These are phyloP conservation scores for Poeciliopsis retropinna DNA, from an alignment of 2,113 vertebrate species.

Conservation along the genomic window DNA sequence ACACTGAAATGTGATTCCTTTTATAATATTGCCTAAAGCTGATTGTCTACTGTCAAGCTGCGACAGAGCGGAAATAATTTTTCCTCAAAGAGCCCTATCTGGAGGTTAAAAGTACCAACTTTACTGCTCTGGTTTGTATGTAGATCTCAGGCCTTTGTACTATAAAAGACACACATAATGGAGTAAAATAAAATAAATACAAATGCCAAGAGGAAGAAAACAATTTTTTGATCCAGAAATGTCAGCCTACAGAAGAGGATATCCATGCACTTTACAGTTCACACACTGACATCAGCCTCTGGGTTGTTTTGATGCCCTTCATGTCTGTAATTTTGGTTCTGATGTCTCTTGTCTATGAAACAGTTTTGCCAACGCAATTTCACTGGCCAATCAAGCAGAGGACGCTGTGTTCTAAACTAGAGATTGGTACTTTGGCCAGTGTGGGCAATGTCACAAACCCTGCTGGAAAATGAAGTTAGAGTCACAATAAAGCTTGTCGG, in stretches of 20 bases:
- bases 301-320: not conserved
- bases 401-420: not conserved
- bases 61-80: slow-evolving; percentile 25
- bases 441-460: not conserved
- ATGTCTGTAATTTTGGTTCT: not conserved
- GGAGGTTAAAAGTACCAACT: slow-evolving; percentile 11
- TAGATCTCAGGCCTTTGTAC: not conserved
- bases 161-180: not conserved
- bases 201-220: not conserved
- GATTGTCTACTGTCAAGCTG: slow-evolving; percentile 28
- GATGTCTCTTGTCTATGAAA: not conserved
- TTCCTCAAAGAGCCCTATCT: slow-evolving; percentile 8
- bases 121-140: not conserved
- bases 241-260: not conserved
- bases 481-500: not conserved
- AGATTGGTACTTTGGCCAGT: not conserved
- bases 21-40: slow-evolving; percentile 46
- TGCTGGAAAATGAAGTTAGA: not conserved
- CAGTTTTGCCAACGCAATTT: not conserved
- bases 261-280: not conserved
- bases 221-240: not conserved
- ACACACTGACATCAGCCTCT: not conserved
- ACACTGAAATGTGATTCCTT: slow-evolving; percentile 61
- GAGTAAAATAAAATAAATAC: not conserved
- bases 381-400: not conserved